Conservation (phyloP, 2,113 vertebrate genomes). For the Passer domesticus region DNA sequence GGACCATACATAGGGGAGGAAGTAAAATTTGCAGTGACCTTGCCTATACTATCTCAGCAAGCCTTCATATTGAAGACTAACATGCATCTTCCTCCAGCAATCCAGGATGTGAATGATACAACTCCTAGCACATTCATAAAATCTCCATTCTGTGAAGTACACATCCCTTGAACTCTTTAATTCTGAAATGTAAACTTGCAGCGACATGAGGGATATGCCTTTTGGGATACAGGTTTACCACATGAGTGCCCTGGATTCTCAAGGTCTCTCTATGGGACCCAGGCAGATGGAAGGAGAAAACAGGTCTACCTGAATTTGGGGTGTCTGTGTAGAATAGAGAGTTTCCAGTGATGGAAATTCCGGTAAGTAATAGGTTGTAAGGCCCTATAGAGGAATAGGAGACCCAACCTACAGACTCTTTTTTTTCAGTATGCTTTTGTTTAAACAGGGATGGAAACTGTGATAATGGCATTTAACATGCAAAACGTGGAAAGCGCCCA, state of each 20-base stretch:
- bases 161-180: background rate
- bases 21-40: background rate
- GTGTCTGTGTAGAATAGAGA: fast-evolving
- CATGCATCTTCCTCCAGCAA: background rate
- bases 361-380: background rate
- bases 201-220: background rate
- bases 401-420: background rate
- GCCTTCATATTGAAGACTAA: background rate
- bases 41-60: background rate
- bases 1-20: background rate
- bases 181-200: background rate
- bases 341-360: background rate
- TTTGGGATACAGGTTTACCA: background rate
- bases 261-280: background rate
- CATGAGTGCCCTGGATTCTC: background rate
- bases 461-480: background rate
- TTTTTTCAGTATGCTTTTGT: background rate
- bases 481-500: background rate
- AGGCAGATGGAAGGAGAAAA: background rate
- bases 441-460: background rate
- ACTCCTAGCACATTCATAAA: background rate
- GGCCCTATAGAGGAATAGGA: background rate
- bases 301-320: background rate
- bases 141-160: background rate
- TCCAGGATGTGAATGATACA: background rate